phyloP scores from a whole-genome alignment of 2,113 vertebrate species.

The Setophaga kirtlandii region DNA sequence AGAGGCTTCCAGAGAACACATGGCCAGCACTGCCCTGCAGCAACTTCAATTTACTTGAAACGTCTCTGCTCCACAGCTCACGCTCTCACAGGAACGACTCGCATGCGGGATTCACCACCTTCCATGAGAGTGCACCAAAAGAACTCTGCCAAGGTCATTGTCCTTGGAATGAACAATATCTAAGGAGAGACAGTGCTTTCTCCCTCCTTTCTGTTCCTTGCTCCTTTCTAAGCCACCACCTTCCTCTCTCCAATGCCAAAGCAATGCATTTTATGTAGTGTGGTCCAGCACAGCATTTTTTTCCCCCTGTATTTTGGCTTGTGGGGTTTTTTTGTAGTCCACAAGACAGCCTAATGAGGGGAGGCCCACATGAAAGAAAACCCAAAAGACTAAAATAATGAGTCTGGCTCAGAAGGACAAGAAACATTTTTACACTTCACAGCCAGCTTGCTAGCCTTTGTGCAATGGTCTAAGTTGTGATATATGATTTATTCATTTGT shows the following conservation, averaged over 20 bases:
- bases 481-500: background rate
- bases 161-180: background rate
- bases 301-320: background rate
- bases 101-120: background rate
- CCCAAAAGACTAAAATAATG: constrained; percentile 26
- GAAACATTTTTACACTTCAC: constrained; percentile 12
- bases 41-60: background rate
- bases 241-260: background rate
- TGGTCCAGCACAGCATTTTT: background rate
- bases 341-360: constrained; percentile 37
- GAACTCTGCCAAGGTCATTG: background rate
- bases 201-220: background rate
- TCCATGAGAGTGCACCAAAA: background rate
- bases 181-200: background rate
- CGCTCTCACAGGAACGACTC: accelerated
- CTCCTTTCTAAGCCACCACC: background rate
- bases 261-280: background rate
- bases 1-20: background rate
- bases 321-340: background rate
- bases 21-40: background rate
- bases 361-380: constrained; percentile 62
- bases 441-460: constrained; percentile 1
- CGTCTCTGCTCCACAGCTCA: background rate
- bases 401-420: constrained; percentile 29
- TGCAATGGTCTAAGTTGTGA: background rate